Conservation (phyloP, 1,140 invertebrate species). For the Drusus annulatus region DNA sequence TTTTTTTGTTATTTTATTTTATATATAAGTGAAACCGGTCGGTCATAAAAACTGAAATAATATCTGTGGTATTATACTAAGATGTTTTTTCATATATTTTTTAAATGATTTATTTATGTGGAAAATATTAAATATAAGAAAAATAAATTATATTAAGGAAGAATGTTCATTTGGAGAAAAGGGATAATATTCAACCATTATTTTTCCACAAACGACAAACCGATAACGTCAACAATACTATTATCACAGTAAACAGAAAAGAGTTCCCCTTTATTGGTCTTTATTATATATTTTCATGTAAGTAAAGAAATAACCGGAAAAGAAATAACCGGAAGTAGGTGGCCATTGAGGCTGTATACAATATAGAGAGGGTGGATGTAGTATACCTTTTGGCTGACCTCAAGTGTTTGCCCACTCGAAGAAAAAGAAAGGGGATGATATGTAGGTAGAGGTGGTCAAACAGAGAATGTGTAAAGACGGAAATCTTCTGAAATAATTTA, state of each 20-base stretch:
- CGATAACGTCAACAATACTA: background rate
- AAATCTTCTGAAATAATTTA: background rate
- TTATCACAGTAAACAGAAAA: conserved; percentile 5
- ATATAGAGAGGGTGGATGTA: background rate
- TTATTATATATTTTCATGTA: background rate
- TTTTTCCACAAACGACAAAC: no score
- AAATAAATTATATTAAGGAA: no score
- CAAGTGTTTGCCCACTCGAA: conserved; percentile 30
- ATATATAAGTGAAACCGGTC: no score
- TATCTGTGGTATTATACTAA: no score
- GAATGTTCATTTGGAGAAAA: no score
- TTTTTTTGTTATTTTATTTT: no score
- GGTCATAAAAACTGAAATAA: no score
- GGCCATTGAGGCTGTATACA: background rate
- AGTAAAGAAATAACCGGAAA: background rate
- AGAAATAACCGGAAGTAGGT: background rate
- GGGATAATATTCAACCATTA: no score
- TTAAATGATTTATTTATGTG: no score
- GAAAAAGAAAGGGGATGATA: conserved; percentile 30
- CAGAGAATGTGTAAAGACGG: background rate
- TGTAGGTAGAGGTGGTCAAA: background rate
- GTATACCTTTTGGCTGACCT: conserved; percentile 25
- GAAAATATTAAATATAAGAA: no score
- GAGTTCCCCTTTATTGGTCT: conserved; percentile 13
- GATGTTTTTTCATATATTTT: no score